Conservation (phyloP, 2,797 vertebrate genomes). For the Pitangus sulphuratus region DNA sequence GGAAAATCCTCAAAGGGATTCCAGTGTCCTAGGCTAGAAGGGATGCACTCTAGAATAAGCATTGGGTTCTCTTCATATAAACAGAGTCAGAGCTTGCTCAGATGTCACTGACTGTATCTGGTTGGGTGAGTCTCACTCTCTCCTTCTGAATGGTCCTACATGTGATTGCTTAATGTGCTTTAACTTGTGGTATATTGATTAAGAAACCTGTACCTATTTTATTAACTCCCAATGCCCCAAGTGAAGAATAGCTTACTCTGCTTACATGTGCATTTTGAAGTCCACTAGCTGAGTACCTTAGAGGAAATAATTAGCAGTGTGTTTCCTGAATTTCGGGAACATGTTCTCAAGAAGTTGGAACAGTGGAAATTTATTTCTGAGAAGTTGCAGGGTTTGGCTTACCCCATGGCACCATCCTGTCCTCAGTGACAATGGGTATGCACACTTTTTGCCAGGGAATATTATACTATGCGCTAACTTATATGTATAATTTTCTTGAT, state of each 20-base stretch:
- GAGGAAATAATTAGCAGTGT: constrained; percentile 24
- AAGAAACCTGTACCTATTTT: neutral
- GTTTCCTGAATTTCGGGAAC: constrained; percentile 7
- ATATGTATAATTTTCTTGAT: neutral
- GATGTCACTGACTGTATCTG: neutral
- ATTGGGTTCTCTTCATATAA: neutral
- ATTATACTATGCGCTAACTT: neutral
- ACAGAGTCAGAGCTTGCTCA: neutral
- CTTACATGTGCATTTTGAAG: neutral
- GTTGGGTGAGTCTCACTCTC: neutral
- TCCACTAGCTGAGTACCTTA: neutral
- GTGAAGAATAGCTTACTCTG: neutral
- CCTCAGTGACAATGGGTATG: neutral
- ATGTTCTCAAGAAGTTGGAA: neutral
- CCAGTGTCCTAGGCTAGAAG: neutral
- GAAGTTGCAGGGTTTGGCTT: neutral
- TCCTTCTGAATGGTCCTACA: neutral
- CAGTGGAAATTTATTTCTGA: neutral
- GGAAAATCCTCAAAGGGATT: neutral
- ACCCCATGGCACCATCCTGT: neutral
- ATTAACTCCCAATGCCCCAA: neutral
- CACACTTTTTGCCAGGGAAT: neutral
- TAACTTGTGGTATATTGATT: neutral
- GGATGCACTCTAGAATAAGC: neutral
- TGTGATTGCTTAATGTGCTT: neutral